Evolutionary conservation across 2,888 invertebrate genomes (phyloP), one percentile per base, ranked within the genome.

Genomic region (Lasioglossum morio): DNA sequence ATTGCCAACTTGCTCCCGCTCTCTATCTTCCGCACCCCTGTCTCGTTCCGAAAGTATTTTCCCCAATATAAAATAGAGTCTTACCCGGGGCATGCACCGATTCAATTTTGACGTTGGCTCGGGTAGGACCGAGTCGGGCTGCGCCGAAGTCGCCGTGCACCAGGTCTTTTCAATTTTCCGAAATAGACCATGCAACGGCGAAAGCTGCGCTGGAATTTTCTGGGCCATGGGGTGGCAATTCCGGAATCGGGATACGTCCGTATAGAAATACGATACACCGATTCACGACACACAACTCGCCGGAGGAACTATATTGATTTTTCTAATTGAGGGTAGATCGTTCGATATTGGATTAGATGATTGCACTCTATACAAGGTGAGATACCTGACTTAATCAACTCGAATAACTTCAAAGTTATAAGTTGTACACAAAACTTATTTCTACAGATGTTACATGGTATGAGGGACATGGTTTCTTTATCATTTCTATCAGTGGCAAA

Each of bases 51-150:
- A 12, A 77, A 66, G 43, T 74, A 60, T 77, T 40, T 60, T 43
- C 40, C 46, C 2, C 0, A n/a, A 12, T 66, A 37, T 30, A 79
- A 79, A 72, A 53, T 57, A 63, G 57, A 78, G 57, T 72, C 72
- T 75, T 48, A 46, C 63, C 37, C 23, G 23, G 46, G 19, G 16
- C 57, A 66, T 43, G 74, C 23, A 14, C 63, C 77, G 85, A 83
- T 84, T 84, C 74, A 63, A 84, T 85, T 77, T 77, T 72, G 74
- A 77, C 83, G 79, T 40, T n/a, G n/a, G n/a, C n/a, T n/a, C 60
- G 63, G 37, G 23, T 48, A 12, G 30, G 40, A 12, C 34, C 34
- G 34, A 34, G 34, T 1, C 16, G 37, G 16, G 74, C 19, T 16
- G 19, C 60, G 60, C 60, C n/a, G 5, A 14, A 27, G 60, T 7